Evolutionary conservation across 2,797 vertebrate species (phyloP), one percentile per base, ranked within the genome.

Genomic region (Darevskia nairensis): DNA sequence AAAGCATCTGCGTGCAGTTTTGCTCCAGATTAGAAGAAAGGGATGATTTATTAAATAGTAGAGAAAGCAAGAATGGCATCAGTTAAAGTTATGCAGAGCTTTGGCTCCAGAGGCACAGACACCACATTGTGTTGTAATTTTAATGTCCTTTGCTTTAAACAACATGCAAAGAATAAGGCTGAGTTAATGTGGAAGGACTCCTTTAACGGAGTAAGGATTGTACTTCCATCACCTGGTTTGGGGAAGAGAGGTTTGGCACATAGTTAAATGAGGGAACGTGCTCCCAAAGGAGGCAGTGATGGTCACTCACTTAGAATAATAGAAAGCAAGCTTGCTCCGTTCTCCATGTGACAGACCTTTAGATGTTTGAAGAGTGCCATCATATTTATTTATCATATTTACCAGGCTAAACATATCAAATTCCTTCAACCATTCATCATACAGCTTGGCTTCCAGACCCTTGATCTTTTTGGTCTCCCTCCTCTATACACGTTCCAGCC

Each of bases 91-190:
- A 61, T 77, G 64, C 86, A 88, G 5, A 84, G 85, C 0, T 72
- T 90, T 89, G 82, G 82, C 55, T 83, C 80, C 41, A 82, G 46
- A 27, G 59, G 50, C 75, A 82, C 64, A 68, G 91, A 78, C 35
- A 66, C 66, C 83, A 86, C 90, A 87, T 35, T 77, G 89, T 41
- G 76, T 35, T 78, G 55, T 29, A 39, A 46, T 85, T 68, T 64
- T 84, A 44, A 8, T 72, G 23, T 29, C 27, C 50, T 0, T 0
- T 66, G 89, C 82, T 92, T 81, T 25, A 87, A 87, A 88, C 72
- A 41, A 27, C 10, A 9, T 74, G 80, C 79, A 91, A 86, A 81
- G 88, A 88, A 19, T 6, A 86, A 79, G 69, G n/a, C 3, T 84
- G 29, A 88, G 74, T 90, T 92, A 85, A 39, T 66, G 17, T 25